Conservation (phyloP, 2,113 vertebrate species). For the Gnathonemus echidnorhynchus region DNA sequence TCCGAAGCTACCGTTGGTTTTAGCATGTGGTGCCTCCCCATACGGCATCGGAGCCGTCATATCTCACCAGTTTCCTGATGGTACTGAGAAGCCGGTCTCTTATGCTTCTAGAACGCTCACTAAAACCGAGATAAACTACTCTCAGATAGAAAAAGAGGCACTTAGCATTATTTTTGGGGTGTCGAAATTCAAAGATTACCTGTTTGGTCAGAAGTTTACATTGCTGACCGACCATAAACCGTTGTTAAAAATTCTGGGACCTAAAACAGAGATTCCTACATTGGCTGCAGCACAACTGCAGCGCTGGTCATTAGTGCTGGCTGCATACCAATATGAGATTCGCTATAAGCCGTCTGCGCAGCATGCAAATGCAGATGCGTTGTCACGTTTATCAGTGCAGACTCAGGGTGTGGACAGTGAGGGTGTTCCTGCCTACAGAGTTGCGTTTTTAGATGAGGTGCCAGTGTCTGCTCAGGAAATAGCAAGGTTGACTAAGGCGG, state of each 20-base stretch:
- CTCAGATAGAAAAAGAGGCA: conserved; percentile 4
- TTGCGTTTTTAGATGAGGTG: not conserved
- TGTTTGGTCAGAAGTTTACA: conserved; percentile 6
- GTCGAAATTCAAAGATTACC: conserved; percentile 4
- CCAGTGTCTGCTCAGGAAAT: conserved; percentile 15
- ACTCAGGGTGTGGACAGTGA: not conserved
- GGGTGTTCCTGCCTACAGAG: not conserved
- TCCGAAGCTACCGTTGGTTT: not conserved
- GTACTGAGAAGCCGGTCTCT: not conserved
- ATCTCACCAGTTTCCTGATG: not conserved
- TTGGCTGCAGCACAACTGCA: not conserved
- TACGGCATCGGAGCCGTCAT: not conserved
- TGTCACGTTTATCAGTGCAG: not conserved
- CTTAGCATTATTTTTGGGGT: conserved; percentile 19
- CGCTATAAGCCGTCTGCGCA: conserved; percentile 8
- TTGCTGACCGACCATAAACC: not conserved
- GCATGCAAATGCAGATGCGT: not conserved
- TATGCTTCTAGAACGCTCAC: not conserved
- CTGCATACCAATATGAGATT: conserved; percentile 9
- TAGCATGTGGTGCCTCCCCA: not conserved
- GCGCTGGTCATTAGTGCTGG: conserved; percentile 11
- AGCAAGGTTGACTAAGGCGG: not conserved
- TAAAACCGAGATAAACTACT: not conserved
- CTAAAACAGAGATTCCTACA: conserved; percentile 7
- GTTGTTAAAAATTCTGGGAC: conserved; percentile 29